phyloP scores from a whole-genome alignment of 2,113 vertebrate species.

The Xiphias gladius region DNA sequence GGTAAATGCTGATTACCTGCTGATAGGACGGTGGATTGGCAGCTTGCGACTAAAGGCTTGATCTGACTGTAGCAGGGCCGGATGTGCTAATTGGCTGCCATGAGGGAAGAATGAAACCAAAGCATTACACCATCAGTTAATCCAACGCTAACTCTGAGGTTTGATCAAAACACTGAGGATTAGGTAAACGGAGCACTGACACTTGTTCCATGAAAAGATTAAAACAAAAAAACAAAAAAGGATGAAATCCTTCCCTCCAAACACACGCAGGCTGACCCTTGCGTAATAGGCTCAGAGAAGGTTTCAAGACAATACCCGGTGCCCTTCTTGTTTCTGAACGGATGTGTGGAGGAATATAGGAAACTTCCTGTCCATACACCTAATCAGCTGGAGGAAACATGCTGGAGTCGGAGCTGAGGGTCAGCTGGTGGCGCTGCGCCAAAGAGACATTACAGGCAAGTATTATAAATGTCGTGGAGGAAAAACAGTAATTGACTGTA shows the following conservation, averaged over 20 bases:
- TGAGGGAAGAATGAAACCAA: constrained; percentile 22
- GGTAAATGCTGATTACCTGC: constrained; percentile 49
- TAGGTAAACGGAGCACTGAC: background rate
- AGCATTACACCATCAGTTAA: constrained; percentile 43
- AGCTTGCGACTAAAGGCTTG: constrained; percentile 27
- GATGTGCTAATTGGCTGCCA: constrained; percentile 55
- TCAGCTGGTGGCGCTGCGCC: background rate
- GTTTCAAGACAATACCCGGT: constrained; percentile 66
- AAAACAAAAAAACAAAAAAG: background rate
- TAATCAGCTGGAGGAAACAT: constrained; percentile 64
- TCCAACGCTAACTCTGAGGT: constrained; percentile 16
- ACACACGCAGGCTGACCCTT: background rate
- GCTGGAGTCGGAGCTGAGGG: constrained; percentile 28
- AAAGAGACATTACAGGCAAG: background rate
- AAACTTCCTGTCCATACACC: constrained; percentile 62
- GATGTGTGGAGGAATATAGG: constrained; percentile 70
- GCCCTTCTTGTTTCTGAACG: constrained; percentile 53
- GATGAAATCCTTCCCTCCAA: background rate
- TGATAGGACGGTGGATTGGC: constrained; percentile 45
- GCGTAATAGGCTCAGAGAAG: constrained; percentile 10
- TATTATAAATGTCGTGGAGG: background rate
- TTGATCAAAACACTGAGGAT: constrained; percentile 40
- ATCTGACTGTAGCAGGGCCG: constrained; percentile 36
- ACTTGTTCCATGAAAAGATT: constrained; percentile 22
- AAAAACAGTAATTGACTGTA: background rate